Evolutionary conservation across 2,113 vertebrate genomes (phyloP), one percentile per base, ranked within the genome.

Genomic region (Nothoprocta pentlandii): DNA sequence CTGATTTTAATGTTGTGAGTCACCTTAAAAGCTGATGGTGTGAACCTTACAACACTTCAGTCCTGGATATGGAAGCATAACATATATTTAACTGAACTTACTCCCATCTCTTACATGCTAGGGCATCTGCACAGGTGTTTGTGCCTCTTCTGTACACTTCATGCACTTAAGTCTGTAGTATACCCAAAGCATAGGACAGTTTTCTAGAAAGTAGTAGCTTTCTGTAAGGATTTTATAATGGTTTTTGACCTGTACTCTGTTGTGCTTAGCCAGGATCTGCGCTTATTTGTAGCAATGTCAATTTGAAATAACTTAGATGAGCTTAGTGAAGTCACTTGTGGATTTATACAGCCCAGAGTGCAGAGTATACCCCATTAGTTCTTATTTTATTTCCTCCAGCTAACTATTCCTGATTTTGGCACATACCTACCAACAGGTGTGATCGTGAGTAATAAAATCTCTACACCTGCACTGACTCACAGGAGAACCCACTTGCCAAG

Each of bases 381-480:
- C 66, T 46, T 86, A 34, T 90, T 97, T 97, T 93, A 42, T 41
- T 93, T 91, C 46, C 41, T 81, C 69, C 78, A 67, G 86, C 67
- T 69, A 80, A 39, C 68, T 80, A 46, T 81, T 93, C 58, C 92
- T 80, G 79, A 44, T 36, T 95, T 94, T 97, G 95, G 95, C 95
- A 91, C 54, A 23, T 34, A 30, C 11, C 25, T 71, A 76, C 68
- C 56, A 92, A 77, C 94, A 95, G 96, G 92, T 95, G 94, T 89
- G 87, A 85, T 80, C 71, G 76, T 61, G 87, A 91, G 80, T 91
- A 95, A 93, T 95, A 97, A 96, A 95, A 94, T 92, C 92, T 95
- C 90, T 88, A 96, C 92, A 97, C 93, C 94, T 96, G 95, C 94
- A 85, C 71, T 95, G 89, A 94, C 87, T 94, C 93, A 96, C 54